A percentile compares a stretch with the other conserved stretches of the same genome.
Evolutionary conservation across 2,113 vertebrate genomes (phyloP).

Genomic region (Mus spicilegus): DNA sequence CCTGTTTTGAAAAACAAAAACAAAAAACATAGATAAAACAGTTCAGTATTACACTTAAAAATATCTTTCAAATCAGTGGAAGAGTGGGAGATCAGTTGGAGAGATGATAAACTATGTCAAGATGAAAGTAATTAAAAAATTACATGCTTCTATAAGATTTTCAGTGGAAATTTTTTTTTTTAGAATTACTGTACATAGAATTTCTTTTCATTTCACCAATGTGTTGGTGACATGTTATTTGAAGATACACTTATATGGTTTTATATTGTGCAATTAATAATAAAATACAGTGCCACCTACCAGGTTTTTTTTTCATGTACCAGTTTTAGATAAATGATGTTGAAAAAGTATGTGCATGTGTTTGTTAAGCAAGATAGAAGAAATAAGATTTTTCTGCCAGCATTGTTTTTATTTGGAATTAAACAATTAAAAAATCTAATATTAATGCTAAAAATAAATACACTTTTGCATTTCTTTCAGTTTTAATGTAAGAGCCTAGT

Average conservation of each 20-base stretch:
- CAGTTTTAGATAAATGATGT: constrained; percentile 63
- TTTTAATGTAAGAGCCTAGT: constrained; percentile 79
- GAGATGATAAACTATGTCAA: background rate
- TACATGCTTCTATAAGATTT: constrained; percentile 42
- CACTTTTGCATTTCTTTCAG: constrained; percentile 80
- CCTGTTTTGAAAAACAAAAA: background rate
- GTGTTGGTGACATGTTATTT: constrained; percentile 33
- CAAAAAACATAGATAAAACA: background rate
- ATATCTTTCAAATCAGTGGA: constrained; percentile 44
- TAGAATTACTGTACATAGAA: constrained; percentile 50
- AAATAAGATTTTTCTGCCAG: constrained; percentile 59
- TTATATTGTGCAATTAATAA: constrained; percentile 52
- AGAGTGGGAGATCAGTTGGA: background rate
- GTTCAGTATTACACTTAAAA: constrained; percentile 26
- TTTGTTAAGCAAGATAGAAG: constrained; percentile 68
- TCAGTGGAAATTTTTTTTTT: constrained; percentile 44
- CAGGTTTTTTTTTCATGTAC: no score
- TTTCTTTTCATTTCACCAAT: constrained; percentile 42
- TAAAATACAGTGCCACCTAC: constrained; percentile 15
- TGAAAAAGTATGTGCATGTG: constrained; percentile 24
- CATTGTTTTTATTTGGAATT: constrained; percentile 73
- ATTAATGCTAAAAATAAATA: constrained; percentile 76
- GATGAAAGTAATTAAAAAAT: constrained; percentile 30
- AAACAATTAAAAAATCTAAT: constrained; percentile 63
- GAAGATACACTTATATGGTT: constrained; percentile 48